Conservation (phyloP, 2,888 invertebrate genomes). For the Scotopteryx bipunctaria region DNA sequence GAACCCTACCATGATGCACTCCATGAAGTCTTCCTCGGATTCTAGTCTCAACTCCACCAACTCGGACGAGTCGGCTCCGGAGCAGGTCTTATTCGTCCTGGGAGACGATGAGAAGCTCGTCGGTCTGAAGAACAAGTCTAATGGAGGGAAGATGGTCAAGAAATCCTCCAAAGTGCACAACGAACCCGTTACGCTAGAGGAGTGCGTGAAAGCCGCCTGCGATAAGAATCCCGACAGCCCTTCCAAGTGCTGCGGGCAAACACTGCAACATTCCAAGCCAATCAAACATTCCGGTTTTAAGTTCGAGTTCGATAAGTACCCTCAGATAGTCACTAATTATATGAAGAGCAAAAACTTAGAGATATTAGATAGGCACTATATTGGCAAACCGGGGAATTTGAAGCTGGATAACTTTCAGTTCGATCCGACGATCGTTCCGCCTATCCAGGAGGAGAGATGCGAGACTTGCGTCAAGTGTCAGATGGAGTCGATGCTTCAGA, state of each 20-base stretch:
- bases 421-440: constrained; percentile 74
- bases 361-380: constrained; percentile 83
- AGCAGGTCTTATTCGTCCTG: constrained; percentile 86
- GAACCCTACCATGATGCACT: constrained; percentile 61
- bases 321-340: constrained; percentile 88
- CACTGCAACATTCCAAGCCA: constrained; percentile 83
- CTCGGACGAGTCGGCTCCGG: constrained; percentile 57
- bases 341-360: constrained; percentile 90
- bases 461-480: constrained; percentile 81
- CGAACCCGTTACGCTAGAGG: constrained; percentile 46
- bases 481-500: constrained; percentile 85
- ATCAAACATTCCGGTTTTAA: constrained; percentile 88
- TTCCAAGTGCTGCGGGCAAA: constrained; percentile 75
- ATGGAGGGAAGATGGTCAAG: constrained; percentile 68
- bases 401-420: constrained; percentile 80
- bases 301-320: constrained; percentile 89
- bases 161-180: constrained; percentile 62
- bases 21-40: constrained; percentile 60
- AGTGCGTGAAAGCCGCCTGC: constrained; percentile 52
- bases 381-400: constrained; percentile 81
- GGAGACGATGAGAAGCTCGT: constrained; percentile 88
- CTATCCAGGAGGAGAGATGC: constrained; percentile 76
- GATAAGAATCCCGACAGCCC: constrained; percentile 58
- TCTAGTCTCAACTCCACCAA: constrained; percentile 65
- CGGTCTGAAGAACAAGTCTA: constrained; percentile 84